These are phyloP conservation scores for Aporrectodea caliginosa DNA, from an alignment of 1,140 invertebrate species.

Conservation along the genomic window DNA sequence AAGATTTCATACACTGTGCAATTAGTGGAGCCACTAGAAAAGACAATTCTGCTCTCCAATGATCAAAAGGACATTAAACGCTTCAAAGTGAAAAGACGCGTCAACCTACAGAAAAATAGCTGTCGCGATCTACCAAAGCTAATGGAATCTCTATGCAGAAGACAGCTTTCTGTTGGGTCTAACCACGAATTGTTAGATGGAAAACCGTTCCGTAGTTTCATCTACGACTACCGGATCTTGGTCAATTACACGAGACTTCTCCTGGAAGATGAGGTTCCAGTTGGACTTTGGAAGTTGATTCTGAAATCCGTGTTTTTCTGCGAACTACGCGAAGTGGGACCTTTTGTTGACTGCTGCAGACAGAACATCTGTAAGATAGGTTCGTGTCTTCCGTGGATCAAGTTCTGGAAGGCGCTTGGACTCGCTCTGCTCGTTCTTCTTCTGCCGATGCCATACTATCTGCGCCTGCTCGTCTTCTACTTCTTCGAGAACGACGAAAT, in stretches of 20 bases:
- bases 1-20: constrained; percentile 30
- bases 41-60: constrained; percentile 9
- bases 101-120: constrained; percentile 10
- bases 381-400: constrained; percentile 17
- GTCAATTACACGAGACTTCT: constrained; percentile 31
- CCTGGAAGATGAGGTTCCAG: constrained; percentile 29
- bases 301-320: constrained; percentile 24
- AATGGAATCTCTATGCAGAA: constrained; percentile 9
- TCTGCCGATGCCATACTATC: constrained; percentile 46
- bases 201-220: constrained; percentile 3
- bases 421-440: constrained; percentile 42
- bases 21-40: constrained; percentile 27
- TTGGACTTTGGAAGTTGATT: constrained; percentile 21
- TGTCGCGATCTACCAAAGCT: constrained; percentile 20
- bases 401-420: constrained; percentile 36
- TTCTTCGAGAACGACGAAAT: constrained; percentile 46
- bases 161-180: neutral
- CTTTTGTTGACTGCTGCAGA: constrained; percentile 27
- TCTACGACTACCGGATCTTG: constrained; percentile 28
- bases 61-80: neutral
- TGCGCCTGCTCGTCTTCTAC: constrained; percentile 47
- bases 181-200: neutral
- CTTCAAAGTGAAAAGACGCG: constrained; percentile 18
- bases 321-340: constrained; percentile 19
- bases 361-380: constrained; percentile 24